Conservation (phyloP, 2,797 vertebrate genomes). For the Anguilla obscura region DNA sequence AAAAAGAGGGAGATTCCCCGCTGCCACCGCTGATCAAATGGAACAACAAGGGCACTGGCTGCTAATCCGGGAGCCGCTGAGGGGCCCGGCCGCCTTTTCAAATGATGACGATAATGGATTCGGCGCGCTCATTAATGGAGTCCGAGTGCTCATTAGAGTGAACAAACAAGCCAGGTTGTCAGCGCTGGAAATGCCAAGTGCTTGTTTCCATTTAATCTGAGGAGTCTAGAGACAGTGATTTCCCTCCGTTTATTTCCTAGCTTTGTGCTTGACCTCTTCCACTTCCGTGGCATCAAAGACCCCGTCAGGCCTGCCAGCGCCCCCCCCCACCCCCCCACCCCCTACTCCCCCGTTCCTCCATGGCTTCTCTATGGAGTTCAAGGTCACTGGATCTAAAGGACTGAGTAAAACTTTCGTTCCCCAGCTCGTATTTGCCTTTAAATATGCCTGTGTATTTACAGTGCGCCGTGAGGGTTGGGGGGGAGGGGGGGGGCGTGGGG, state of each 20-base stretch:
- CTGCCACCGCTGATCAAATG: conserved; percentile 97
- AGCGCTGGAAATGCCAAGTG: conserved; percentile 98
- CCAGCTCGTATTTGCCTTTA: not conserved
- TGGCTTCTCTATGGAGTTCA: conserved; percentile 71
- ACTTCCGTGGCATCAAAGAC: conserved; percentile 79
- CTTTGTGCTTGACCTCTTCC: conserved; percentile 83
- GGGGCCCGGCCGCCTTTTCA: conserved; percentile 92
- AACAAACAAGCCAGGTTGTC: conserved; percentile 98
- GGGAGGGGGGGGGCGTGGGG: too few relatives aligned
- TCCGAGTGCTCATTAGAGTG: conserved; percentile 99
- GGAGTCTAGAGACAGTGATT: conserved; percentile 89
- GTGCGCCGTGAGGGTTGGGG: not conserved
- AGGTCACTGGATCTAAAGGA: conserved; percentile 77
- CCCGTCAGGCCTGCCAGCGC: conserved; percentile 70
- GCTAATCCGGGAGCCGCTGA: conserved; percentile 97
- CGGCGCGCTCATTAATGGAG: conserved; percentile 99
- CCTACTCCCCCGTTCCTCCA: conserved; percentile 56
- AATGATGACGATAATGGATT: conserved; percentile 99
- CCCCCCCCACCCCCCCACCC: conserved; percentile 64
- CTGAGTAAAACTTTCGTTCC: conserved; percentile 23
- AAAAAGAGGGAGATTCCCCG: conserved; percentile 77
- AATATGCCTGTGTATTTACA: not conserved
- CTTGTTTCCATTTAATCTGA: conserved; percentile 95
- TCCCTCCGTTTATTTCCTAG: conserved; percentile 82
- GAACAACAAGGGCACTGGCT: conserved; percentile 92